Conservation (phyloP, 1,140 invertebrate genomes). For the Solen grandis region DNA sequence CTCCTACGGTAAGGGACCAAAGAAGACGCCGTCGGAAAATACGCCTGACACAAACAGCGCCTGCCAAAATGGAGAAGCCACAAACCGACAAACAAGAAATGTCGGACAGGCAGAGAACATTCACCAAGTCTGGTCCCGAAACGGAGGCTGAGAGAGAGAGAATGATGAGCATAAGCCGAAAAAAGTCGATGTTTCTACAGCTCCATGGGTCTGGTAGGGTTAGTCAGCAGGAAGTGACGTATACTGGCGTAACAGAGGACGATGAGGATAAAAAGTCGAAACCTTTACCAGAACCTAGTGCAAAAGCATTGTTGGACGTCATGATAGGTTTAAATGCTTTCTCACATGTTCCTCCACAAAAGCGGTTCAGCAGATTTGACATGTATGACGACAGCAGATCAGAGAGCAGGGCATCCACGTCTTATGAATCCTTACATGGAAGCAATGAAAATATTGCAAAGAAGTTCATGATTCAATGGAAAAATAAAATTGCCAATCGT, state of each 20-base stretch:
- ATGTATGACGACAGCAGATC: not conserved
- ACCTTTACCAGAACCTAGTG: constrained; percentile 18
- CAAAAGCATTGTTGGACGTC: constrained; percentile 35
- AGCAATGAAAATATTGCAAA: constrained; percentile 41
- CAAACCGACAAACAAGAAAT: not conserved
- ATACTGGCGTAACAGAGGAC: not conserved
- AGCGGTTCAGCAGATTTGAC: not conserved
- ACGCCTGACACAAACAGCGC: constrained; percentile 35
- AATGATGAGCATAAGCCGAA: constrained; percentile 30
- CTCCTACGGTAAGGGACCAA: not conserved
- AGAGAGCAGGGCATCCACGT: constrained; percentile 34
- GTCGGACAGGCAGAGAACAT: not conserved
- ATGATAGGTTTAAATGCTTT: constrained; percentile 52
- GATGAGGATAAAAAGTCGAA: not conserved
- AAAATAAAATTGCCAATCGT: constrained; percentile 43
- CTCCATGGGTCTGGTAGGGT: constrained; percentile 20
- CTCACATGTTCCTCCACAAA: constrained; percentile 2
- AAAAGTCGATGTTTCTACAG: constrained; percentile 41
- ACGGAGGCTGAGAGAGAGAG: constrained; percentile 40
- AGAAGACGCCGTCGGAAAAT: constrained; percentile 4
- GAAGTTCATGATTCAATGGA: constrained; percentile 46
- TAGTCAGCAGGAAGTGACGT: not conserved
- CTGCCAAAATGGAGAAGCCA: not conserved
- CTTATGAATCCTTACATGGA: constrained; percentile 26
- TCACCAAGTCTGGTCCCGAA: constrained; percentile 35